Evolutionary conservation across 1,140 invertebrate species (phyloP).

Genomic region (Acromyrmex echinatior): DNA sequence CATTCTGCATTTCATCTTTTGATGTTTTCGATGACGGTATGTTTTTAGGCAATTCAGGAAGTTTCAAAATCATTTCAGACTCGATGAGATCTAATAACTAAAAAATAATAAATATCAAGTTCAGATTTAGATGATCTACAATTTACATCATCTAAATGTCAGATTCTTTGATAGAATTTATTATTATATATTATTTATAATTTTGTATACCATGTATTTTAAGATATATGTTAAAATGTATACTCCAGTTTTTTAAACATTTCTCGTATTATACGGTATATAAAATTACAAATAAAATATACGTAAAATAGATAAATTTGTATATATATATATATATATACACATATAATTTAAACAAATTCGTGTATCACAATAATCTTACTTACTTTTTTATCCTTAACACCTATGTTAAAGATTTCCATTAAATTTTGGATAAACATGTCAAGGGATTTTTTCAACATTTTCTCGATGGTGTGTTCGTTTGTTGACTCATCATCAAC

Average conservation of each 20-base stretch:
- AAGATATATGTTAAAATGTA: neutral
- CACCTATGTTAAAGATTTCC: slow-evolving; percentile 41
- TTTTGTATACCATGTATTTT: neutral
- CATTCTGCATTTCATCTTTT: slow-evolving; percentile 67
- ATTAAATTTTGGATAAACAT: slow-evolving; percentile 53
- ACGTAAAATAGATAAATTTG: no score
- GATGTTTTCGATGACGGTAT: slow-evolving; percentile 40
- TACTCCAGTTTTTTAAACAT: neutral
- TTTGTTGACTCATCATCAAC: neutral
- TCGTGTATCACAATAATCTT: neutral
- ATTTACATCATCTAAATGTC: neutral
- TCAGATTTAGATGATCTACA: slow-evolving; percentile 2
- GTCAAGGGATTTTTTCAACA: slow-evolving; percentile 5
- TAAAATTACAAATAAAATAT: no score
- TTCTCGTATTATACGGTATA: neutral
- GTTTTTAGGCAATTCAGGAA: neutral
- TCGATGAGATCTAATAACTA: neutral
- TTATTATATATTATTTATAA: no score
- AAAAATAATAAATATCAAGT: neutral
- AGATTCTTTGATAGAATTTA: neutral
- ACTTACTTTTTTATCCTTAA: slow-evolving; percentile 17
- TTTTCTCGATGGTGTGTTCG: slow-evolving; percentile 21
- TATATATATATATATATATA: no score
- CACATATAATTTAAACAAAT: neutral
- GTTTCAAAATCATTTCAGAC: neutral